A percentile compares a stretch with the other conserved stretches of the same genome.
Conservation (phyloP, 1,140 invertebrate genomes). For the Trichonephila clavipes region DNA sequence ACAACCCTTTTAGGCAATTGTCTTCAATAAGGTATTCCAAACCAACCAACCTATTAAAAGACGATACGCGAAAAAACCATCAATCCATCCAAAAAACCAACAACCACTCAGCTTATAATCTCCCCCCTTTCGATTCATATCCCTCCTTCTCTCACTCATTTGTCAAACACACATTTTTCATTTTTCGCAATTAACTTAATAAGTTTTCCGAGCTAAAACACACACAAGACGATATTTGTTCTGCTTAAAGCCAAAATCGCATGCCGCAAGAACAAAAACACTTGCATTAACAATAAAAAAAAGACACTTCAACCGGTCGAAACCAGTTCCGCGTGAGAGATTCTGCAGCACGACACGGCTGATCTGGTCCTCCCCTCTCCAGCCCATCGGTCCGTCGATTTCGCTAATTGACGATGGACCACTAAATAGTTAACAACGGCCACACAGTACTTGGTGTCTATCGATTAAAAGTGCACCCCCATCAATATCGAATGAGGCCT, state of each 20-base stretch:
- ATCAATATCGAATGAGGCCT: constrained; percentile 46
- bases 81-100: background rate
- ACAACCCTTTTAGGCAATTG: background rate
- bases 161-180: constrained; percentile 34
- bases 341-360: background rate
- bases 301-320: background rate
- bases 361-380: background rate
- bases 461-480: constrained; percentile 35
- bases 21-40: background rate
- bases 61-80: background rate
- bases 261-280: background rate
- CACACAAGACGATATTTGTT: constrained; percentile 29
- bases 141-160: background rate
- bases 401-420: constrained; percentile 40
- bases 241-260: constrained; percentile 30
- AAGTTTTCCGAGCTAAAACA: background rate
- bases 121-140: background rate
- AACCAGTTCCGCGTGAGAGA: constrained; percentile 23
- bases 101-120: background rate
- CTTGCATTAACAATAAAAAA: background rate
- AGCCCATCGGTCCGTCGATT: background rate
- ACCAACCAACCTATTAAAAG: background rate
- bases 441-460: background rate
- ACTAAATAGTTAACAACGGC: constrained; percentile 39
- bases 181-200: constrained; percentile 26